A percentile compares a stretch with the other conserved stretches of the same genome.
Conservation (phyloP, 1,140 invertebrate species). For the Cydia splendana region DNA sequence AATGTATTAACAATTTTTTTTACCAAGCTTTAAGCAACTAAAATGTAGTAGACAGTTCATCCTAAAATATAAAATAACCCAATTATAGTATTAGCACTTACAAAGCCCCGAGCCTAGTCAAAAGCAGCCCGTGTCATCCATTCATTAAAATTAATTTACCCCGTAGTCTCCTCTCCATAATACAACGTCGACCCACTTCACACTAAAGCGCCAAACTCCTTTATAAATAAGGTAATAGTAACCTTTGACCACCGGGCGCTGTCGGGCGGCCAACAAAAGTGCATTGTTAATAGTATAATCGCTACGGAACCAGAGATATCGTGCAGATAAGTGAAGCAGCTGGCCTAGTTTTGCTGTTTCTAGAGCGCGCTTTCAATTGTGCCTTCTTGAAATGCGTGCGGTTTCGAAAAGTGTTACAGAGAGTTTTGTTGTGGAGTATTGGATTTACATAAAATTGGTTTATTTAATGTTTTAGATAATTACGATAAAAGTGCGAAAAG, state of each 20-base stretch:
- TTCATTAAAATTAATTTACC: conserved; percentile 13
- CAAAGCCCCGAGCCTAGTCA: background rate
- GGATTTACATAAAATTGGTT: background rate
- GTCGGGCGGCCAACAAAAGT: background rate
- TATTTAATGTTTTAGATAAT: no score
- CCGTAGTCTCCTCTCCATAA: background rate
- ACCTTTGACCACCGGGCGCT: background rate
- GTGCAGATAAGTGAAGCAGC: conserved; percentile 6
- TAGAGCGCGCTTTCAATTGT: conserved; percentile 14
- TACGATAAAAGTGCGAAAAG: no score
- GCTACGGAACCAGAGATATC: conserved; percentile 11
- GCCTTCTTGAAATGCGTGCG: conserved; percentile 1
- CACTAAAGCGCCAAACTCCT: conserved; percentile 5
- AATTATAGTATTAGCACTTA: background rate
- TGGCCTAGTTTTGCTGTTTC: conserved; percentile 4
- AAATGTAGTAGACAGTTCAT: background rate
- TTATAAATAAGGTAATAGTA: conserved; percentile 13
- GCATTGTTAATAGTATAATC: conserved; percentile 14
- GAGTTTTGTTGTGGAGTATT: background rate
- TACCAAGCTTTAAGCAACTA: background rate
- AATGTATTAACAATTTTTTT: background rate
- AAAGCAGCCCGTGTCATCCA: background rate
- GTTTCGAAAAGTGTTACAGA: background rate
- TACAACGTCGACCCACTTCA: background rate
- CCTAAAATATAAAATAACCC: background rate